These are phyloP conservation scores for Rhineura floridana DNA, from an alignment of 2,113 vertebrate genomes.

Conservation along the genomic window DNA sequence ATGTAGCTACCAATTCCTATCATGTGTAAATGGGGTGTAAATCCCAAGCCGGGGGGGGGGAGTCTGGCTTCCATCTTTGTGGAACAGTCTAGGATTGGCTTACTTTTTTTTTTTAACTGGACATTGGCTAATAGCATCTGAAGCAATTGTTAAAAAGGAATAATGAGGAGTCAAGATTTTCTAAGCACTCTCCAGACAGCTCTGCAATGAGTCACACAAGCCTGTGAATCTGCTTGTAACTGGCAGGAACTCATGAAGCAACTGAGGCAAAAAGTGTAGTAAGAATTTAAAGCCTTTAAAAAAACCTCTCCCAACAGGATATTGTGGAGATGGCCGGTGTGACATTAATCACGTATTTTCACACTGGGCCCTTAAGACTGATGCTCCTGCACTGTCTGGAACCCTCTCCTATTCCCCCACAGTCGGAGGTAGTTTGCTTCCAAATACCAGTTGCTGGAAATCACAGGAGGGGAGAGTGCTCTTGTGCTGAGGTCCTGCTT, in stretches of 20 bases:
- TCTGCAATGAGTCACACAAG: constrained; percentile 23
- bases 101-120: background rate
- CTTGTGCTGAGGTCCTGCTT: no score
- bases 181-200: background rate
- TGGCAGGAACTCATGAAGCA: background rate
- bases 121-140: background rate
- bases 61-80: background rate
- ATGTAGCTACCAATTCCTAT: background rate
- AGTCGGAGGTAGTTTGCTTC: no score
- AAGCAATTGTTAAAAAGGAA: background rate
- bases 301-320: background rate
- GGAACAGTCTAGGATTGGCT: background rate
- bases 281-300: background rate
- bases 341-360: constrained; percentile 15
- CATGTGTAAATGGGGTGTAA: background rate
- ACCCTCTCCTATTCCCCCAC: no score
- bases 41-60: background rate
- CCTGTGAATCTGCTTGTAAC: background rate
- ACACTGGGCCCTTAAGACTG: background rate
- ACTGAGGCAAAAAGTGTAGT: background rate
- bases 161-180: background rate
- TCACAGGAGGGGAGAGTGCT: no score
- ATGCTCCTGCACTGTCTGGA: background rate
- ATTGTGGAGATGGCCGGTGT: background rate
- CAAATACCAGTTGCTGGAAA: no score